Evolutionary conservation across 2,888 invertebrate genomes (phyloP).

Genomic region (Aphidoletes aphidimyza): DNA sequence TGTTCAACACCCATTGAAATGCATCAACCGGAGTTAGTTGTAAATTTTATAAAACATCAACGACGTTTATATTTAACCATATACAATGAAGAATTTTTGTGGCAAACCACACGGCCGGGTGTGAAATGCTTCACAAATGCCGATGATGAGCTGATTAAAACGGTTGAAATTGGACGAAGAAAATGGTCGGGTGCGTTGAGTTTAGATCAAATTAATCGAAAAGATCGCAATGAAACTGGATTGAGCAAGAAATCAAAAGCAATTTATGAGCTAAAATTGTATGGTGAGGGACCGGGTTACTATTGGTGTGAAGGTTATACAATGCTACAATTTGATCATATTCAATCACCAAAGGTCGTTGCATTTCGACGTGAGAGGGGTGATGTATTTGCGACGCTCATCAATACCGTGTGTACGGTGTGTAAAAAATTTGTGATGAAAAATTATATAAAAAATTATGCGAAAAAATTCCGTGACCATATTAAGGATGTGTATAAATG

Average conservation of each 20-base stretch:
- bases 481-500: not conserved
- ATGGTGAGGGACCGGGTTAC: constrained; percentile 69
- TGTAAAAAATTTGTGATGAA: constrained; percentile 50
- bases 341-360: constrained; percentile 68
- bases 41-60: constrained; percentile 56
- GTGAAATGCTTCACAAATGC: constrained; percentile 74
- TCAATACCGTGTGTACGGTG: constrained; percentile 58
- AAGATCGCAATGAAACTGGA: constrained; percentile 28
- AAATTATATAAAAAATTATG: constrained; percentile 46
- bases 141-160: constrained; percentile 67
- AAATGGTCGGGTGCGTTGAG: constrained; percentile 60
- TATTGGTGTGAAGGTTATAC: constrained; percentile 75
- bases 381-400: constrained; percentile 62
- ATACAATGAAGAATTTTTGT: constrained; percentile 70
- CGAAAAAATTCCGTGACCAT: constrained; percentile 43
- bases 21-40: constrained; percentile 56
- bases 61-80: constrained; percentile 67
- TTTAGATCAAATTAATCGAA: constrained; percentile 59
- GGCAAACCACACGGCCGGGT: constrained; percentile 67
- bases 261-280: constrained; percentile 69
- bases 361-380: constrained; percentile 65
- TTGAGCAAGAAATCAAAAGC: constrained; percentile 59
- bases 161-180: constrained; percentile 66
- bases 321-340: constrained; percentile 67
- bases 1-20: constrained; percentile 54